Conservation (phyloP, 2,113 vertebrate genomes). For the Fulica atra region DNA sequence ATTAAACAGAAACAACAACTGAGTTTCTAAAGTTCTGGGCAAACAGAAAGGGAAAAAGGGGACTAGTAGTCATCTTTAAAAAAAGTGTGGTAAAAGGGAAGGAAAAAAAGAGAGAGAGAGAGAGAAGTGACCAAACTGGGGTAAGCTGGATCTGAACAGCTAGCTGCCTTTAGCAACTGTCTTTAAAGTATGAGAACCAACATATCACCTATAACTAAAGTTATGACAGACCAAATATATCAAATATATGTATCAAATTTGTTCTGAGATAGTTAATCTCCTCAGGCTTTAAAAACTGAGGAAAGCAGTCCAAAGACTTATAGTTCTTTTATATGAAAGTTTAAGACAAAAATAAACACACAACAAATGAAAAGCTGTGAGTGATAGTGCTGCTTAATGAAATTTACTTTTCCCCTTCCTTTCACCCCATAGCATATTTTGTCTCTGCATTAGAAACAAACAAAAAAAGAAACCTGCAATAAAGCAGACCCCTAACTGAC, state of each 20-base stretch:
- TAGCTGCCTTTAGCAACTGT: not conserved
- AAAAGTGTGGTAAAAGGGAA: not conserved
- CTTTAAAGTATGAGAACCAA: not conserved
- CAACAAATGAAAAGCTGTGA: not conserved
- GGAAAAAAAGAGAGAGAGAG: not conserved
- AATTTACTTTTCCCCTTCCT: not conserved
- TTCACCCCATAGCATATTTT: not conserved
- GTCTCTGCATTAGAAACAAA: not conserved
- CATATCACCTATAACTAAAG: not conserved
- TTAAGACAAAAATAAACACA: not conserved
- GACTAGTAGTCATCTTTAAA: not conserved
- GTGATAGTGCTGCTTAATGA: not conserved
- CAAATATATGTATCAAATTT: not conserved
- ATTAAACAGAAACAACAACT: not conserved
- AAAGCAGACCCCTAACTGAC: not conserved
- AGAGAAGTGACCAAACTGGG: not conserved
- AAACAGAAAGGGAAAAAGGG: not conserved
- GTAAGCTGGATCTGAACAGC: not conserved
- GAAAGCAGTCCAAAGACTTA: not conserved
- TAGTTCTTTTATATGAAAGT: not conserved
- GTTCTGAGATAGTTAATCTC: not conserved
- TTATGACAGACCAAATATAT: not conserved
- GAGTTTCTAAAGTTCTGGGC: not conserved
- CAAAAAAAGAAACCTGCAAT: not conserved
- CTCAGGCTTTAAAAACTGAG: not conserved